Base-by-base conservation (phyloP, 92 coral and sea anemone species). In the Phenganax subtilis region DNA sequence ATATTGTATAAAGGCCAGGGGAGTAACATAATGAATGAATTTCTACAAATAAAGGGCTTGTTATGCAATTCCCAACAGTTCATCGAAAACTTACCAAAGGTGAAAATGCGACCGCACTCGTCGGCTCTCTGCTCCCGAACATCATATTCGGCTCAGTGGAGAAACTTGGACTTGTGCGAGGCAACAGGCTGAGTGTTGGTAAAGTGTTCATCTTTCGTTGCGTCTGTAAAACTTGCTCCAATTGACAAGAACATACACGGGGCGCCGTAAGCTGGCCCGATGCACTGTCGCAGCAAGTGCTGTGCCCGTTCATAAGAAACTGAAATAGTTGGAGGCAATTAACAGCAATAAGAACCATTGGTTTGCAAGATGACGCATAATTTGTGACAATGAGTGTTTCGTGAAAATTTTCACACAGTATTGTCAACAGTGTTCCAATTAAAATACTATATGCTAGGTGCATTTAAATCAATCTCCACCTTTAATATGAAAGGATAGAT, bases 201-300 rank as follows among this genome's bases (percentile, higher is more conserved):
- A 92, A 83, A 3, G 97, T 71, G 9, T 92, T 87, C 47, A 89
- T 89, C 57, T 93, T 80, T 52, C 92, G 96, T 65, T 68, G 73
- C 53, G 73, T 53, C 47, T 93, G 98, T 70, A 96, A 85, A 8
- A 96, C 97, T 47, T 97, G 85, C 65, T 96, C 99, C 20, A 96
- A 81, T 66, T 96, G 99, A 60, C 97, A 96, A 25, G 99, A 93
- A 70, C 99, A 96, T 52, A 96, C 91, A 0, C 93, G 91, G n/a
- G 81, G 73, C 10, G 57, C 73, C 11, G 72, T 52, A 37, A 79
- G 74, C 58, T 62, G 83, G 87, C 84, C 75, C 87, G 90, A 29
- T 87, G 89, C 20, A 87, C 92, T n/a, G 90, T 96, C 99, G 85
- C 99, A 96, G 86, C 96, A 90, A 78, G 90, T 75, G 58, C 71